These are phyloP conservation scores for Catharus ustulatus DNA, from an alignment of 2,797 vertebrate species.

Conservation along the genomic window DNA sequence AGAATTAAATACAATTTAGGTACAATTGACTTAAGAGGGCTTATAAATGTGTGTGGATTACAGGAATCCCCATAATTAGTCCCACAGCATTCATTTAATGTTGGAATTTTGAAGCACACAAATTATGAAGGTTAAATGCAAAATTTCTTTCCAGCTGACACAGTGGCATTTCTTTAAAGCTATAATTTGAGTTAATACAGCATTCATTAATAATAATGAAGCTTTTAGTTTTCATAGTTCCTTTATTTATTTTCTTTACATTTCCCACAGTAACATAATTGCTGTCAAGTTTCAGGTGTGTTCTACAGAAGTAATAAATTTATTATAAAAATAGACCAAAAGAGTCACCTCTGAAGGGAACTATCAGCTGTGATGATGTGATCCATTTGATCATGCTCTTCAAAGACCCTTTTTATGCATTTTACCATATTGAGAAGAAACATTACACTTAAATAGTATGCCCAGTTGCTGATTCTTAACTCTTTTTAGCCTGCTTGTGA, in stretches of 20 bases:
- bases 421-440: constrained; percentile 72
- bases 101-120: constrained; percentile 60
- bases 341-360: constrained; percentile 58
- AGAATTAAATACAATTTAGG: constrained; percentile 60
- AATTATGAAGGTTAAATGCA: constrained; percentile 74
- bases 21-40: constrained; percentile 66
- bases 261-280: constrained; percentile 54
- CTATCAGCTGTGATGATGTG: constrained; percentile 57
- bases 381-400: constrained; percentile 76
- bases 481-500: constrained; percentile 73
- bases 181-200: constrained; percentile 65
- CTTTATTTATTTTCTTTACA: constrained; percentile 59
- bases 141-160: constrained; percentile 67
- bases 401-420: constrained; percentile 73
- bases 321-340: constrained; percentile 66
- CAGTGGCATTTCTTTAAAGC: constrained; percentile 66
- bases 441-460: constrained; percentile 73
- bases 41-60: constrained; percentile 61
- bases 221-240: constrained; percentile 58
- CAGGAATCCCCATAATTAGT: constrained; percentile 74
- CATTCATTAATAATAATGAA: constrained; percentile 69
- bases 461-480: constrained; percentile 71
- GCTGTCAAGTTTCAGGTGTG: constrained; percentile 55
- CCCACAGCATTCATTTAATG: constrained; percentile 62
- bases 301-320: constrained; percentile 57